Conservation (phyloP, 1,140 invertebrate genomes). For the Pseudomyrmex gracilis region DNA sequence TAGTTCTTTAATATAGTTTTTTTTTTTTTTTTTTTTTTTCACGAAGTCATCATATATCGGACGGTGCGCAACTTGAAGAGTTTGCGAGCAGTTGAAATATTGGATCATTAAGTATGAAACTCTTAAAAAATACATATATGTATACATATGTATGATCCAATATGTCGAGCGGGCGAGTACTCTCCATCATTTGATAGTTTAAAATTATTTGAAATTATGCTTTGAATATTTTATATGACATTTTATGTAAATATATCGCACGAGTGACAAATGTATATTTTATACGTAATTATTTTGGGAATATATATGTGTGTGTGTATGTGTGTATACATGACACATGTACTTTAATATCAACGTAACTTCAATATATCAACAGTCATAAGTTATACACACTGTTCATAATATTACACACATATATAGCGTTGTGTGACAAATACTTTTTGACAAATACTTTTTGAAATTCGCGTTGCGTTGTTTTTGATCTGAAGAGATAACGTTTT, state of each 20-base stretch:
- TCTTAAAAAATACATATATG: too few relatives aligned
- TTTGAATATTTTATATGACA: too few relatives aligned
- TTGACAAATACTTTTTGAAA: constrained; percentile 15
- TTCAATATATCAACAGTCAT: neutral
- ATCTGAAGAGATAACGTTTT: constrained; percentile 23
- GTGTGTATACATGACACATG: too few relatives aligned
- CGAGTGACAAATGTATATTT: neutral
- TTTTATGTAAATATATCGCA: neutral
- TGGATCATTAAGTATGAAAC: neutral
- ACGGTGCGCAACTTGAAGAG: neutral
- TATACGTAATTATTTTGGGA: neutral
- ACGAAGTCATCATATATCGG: neutral
- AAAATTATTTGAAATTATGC: constrained; percentile 17
- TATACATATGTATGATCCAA: neutral
- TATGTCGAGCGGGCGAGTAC: neutral
- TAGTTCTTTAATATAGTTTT: neutral
- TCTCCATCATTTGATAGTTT: neutral
- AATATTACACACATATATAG: neutral
- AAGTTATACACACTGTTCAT: neutral
- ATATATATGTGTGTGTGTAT: too few relatives aligned
- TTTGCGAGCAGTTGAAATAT: constrained; percentile 6
- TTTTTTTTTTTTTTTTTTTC: constrained; percentile 1
- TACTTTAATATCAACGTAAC: neutral
- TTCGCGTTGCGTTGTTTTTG: neutral
- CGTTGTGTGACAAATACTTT: neutral